Evolutionary conservation across 1,140 invertebrate species (phyloP), one percentile per base, ranked within the genome.

Genomic region (Listronotus oregonensis): DNA sequence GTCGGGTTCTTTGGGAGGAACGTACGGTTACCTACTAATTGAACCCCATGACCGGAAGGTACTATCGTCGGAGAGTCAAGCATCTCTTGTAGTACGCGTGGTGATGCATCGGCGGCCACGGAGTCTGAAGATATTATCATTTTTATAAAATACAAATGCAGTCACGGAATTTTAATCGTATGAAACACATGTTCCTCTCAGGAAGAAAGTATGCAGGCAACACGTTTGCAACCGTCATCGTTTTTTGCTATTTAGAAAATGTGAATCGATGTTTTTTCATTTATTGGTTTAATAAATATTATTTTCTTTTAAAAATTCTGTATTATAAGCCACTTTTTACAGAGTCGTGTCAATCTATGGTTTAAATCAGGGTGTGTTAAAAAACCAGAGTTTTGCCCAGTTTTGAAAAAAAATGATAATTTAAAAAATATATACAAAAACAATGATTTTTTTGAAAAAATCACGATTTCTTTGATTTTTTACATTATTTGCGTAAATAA

Each of bases 141-240:
- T 63, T 63, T 63, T 63, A 63, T 52, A 46, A 52, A 63, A 54
- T 46, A 46, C 50, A 52, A 63, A 54, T 46, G 37, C 50, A 52
- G 60, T 63, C 60, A 63, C 60, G 60, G 60, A 52, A 63, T 63
- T 63, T 63, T 54, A 63, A 63, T 63, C 60, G 50, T 12, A 32
- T 49, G 15, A 49, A 63, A 54, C 60, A 63, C 42, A 55, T 63
- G 60, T 63, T 63, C 49, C 9, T 51, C 15, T 21, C 10, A 37
- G 50, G 21, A 42, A 51, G 37, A 42, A 61, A 40, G 39, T 15
- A 32, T 40, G 34, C 9, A 51, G 42, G 46, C 49, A 42, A 44
- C 37, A 31, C 31, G 9, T 14, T 51, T 18, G 8, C 21, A 51
- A 18, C 12, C 31, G 49, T 32, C 17, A 31, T 51, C 12, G 18